Conservation (phyloP, 2,113 vertebrate genomes). For the Mohoua ochrocephala region DNA sequence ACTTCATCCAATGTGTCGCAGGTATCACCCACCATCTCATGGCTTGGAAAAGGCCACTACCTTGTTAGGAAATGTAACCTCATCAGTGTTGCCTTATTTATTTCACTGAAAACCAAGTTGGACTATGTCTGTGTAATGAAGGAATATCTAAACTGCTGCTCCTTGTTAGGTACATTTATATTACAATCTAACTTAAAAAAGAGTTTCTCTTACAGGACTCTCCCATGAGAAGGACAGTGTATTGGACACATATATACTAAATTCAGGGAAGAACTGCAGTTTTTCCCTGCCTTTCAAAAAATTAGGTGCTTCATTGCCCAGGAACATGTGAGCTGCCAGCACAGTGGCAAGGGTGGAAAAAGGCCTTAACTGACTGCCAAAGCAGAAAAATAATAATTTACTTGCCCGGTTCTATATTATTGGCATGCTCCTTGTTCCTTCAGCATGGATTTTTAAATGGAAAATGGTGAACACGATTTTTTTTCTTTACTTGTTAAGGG, state of each 20-base stretch:
- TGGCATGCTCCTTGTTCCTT: background rate
- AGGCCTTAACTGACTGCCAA: background rate
- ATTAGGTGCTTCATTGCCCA: background rate
- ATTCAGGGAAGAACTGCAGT: background rate
- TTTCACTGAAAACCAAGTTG: background rate
- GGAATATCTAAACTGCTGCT: background rate
- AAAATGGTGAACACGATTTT: background rate
- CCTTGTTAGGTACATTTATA: background rate
- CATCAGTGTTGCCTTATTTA: background rate
- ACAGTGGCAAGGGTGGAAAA: background rate
- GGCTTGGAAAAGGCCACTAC: background rate
- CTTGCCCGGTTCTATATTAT: background rate
- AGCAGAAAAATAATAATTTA: background rate
- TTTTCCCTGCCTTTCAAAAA: background rate
- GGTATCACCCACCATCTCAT: background rate
- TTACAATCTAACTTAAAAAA: background rate
- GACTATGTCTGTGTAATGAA: background rate
- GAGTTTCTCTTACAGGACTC: background rate
- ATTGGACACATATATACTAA: background rate
- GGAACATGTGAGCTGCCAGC: background rate
- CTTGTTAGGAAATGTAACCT: background rate
- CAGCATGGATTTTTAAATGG: background rate
- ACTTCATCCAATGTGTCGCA: background rate
- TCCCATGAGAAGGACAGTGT: background rate
- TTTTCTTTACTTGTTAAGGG: background rate